Evolutionary conservation across 2,797 vertebrate genomes (phyloP), one percentile per base, ranked within the genome.

Genomic region (Cottoperca gobio): DNA sequence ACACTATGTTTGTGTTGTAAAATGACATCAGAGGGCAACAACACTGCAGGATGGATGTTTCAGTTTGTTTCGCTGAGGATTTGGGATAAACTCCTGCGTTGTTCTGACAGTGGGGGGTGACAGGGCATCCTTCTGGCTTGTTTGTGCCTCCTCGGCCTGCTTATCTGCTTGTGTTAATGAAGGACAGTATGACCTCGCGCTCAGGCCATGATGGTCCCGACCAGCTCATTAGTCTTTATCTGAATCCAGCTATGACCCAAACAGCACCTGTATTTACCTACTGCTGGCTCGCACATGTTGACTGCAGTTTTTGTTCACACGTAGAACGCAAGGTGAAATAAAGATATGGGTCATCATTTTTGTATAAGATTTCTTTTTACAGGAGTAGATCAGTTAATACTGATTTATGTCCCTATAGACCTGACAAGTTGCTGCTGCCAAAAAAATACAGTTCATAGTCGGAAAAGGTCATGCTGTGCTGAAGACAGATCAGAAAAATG

Each of bases 131-230:
- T 68, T 10, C 67, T 49, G 71, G 17, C 26, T n/a, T 61, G 58
- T 50, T 24, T 67, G 58, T 52, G 59, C 69, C 72, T 75, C 65
- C 54, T 61, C 35, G 4, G 26, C 61, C 49, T 33, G 65, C 45
- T 31, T 73, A 70, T 67, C 75, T 74, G 77, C 43, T 53, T 50
- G 63, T 69, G 78, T 40, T 81, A 57, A 89, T 76, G 79, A 91
- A 89, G 86, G 87, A 87, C 90, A 75, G 65, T 37, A 14, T 77
- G 85, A 89, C 84, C 87, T 88, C 78, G 0, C 14, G 1, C 48
- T 70, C 31, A n/a, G 72, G 76, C 77, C 73, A 45, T 8, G 52
- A 69, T 14, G 59, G 67, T 55, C 40, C 63, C 11, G 14, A 37
- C 23, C 75, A 53, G 70, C 59, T 84, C 70, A 74, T 73, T 76